Evolutionary conservation across 2,888 invertebrate species (phyloP).

Genomic region (Pollenia angustigena): DNA sequence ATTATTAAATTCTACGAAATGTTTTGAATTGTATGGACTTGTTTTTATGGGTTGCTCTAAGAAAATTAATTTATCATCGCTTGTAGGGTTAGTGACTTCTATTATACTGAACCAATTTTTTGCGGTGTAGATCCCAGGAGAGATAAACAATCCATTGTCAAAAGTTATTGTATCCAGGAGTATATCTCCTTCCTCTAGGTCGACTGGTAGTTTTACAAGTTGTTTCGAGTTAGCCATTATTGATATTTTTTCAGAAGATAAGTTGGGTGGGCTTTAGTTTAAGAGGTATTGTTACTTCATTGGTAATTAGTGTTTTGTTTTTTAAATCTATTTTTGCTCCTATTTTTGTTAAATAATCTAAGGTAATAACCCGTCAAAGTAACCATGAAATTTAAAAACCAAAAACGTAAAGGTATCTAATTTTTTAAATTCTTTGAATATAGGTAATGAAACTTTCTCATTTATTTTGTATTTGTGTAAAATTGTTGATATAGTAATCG

Average conservation of each 20-base stretch:
- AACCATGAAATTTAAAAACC: slow-evolving; percentile 17
- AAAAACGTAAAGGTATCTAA: neutral
- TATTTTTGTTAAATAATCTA: slow-evolving; percentile 20
- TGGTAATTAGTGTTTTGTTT: slow-evolving; percentile 14
- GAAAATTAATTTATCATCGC: slow-evolving; percentile 3
- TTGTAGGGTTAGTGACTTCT: neutral
- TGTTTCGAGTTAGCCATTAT: slow-evolving; percentile 13
- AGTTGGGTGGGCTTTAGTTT: slow-evolving; percentile 11
- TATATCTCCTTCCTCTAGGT: slow-evolving; percentile 14
- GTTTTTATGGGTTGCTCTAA: slow-evolving; percentile 19
- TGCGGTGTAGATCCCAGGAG: slow-evolving; percentile 1
- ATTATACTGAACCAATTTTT: slow-evolving; percentile 4
- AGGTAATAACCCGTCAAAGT: slow-evolving; percentile 21
- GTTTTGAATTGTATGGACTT: slow-evolving; percentile 7
- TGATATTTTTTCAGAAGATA: slow-evolving; percentile 7
- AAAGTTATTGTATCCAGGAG: slow-evolving; percentile 8
- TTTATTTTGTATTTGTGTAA: neutral
- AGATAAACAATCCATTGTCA: slow-evolving; percentile 19
- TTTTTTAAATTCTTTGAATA: slow-evolving; percentile 22
- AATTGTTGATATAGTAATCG: neutral
- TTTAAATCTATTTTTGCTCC: slow-evolving; percentile 24
- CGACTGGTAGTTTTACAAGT: slow-evolving; percentile 15
- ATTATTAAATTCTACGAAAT: slow-evolving; percentile 19
- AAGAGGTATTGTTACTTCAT: slow-evolving; percentile 21
- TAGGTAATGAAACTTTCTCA: slow-evolving; percentile 4